Evolutionary conservation across 2,113 vertebrate species (phyloP).

Genomic region (Nibea albiflora): DNA sequence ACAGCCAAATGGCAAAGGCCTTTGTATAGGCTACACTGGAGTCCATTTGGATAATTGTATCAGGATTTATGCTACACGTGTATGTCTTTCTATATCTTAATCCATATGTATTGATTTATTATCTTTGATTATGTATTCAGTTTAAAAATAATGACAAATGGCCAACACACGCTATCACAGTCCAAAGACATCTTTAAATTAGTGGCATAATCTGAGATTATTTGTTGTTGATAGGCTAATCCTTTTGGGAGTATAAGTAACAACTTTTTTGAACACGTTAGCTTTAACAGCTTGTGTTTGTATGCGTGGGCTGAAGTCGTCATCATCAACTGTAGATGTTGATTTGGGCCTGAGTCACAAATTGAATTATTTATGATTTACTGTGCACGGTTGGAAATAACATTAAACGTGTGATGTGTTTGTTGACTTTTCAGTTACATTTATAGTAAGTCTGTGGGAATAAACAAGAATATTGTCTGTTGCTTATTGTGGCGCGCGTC

Average conservation of each 20-base stretch:
- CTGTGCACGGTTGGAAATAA: slow-evolving; percentile 15
- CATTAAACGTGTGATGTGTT: background rate
- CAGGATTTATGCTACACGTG: slow-evolving; percentile 46
- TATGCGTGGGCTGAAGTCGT: slow-evolving; percentile 7
- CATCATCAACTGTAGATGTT: background rate
- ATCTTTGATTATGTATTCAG: background rate
- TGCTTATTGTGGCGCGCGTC: background rate
- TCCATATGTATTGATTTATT: slow-evolving; percentile 24
- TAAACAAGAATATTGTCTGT: background rate
- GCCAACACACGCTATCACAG: background rate
- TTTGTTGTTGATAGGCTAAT: background rate
- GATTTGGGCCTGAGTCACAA: background rate
- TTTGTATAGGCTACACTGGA: slow-evolving; percentile 20
- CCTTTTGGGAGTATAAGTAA: background rate
- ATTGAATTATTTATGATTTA: slow-evolving; percentile 4
- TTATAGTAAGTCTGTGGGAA: background rate
- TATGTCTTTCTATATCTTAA: background rate
- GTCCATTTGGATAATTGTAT: slow-evolving; percentile 62
- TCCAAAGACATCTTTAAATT: background rate
- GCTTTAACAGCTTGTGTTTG: slow-evolving; percentile 27
- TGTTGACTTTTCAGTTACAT: background rate
- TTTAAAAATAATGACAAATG: slow-evolving; percentile 3
- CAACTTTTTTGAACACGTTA: background rate
- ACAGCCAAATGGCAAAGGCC: slow-evolving; percentile 33
- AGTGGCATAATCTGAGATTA: background rate